These are phyloP conservation scores for Pedionomus torquatus DNA, from an alignment of 2,113 vertebrate genomes.

Conservation along the genomic window DNA sequence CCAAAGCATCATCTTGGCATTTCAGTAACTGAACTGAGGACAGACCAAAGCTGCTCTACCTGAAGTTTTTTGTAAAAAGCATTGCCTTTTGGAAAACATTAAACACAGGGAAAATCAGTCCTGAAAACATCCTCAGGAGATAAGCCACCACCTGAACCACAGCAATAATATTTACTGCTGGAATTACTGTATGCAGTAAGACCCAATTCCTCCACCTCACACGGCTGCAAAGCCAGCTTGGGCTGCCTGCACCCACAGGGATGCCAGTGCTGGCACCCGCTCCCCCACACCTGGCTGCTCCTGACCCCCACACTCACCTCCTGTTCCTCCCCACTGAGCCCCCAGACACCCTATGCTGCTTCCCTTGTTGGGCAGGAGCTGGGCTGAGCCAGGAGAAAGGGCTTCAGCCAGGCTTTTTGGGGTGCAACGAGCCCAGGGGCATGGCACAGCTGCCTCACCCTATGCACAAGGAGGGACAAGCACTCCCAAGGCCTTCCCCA, in stretches of 20 bases:
- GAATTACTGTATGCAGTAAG: background rate
- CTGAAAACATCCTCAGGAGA: background rate
- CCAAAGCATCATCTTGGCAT: no score
- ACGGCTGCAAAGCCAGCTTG: background rate
- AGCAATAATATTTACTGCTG: background rate
- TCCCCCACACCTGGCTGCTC: background rate
- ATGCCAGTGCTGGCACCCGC: accelerated
- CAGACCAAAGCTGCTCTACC: background rate
- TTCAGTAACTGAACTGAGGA: background rate
- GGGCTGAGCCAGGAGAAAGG: background rate
- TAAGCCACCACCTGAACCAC: background rate
- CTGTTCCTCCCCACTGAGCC: accelerated
- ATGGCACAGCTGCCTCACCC: accelerated
- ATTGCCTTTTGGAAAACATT: background rate
- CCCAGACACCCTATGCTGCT: accelerated
- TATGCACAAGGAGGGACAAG: accelerated
- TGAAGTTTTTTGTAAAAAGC: background rate
- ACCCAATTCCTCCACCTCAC: background rate
- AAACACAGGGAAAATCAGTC: background rate
- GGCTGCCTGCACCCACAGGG: accelerated
- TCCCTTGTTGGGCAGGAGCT: background rate
- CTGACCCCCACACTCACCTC: accelerated
- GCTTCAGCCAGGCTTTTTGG: accelerated
- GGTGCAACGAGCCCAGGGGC: background rate
- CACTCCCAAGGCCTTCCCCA: accelerated